phyloP scores from a whole-genome alignment of 2,888 invertebrate species.

The Troilus luridus region DNA sequence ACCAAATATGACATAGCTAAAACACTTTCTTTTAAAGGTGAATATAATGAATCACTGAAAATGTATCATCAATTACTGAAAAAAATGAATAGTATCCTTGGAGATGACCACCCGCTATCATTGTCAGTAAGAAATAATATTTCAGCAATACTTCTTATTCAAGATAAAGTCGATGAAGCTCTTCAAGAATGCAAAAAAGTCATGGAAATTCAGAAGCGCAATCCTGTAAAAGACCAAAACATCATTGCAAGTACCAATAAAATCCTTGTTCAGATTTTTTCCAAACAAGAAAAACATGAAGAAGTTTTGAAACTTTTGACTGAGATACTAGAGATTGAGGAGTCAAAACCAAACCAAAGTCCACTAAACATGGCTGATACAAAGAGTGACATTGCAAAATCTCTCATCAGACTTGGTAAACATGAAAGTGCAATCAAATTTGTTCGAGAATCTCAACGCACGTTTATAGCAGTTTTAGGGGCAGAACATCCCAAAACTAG shows the following conservation, averaged over 20 bases:
- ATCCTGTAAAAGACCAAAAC: neutral
- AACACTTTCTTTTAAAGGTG: neutral
- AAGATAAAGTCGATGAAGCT: neutral
- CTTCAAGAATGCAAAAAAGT: neutral
- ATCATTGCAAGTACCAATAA: neutral
- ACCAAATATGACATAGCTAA: neutral
- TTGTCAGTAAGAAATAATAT: neutral
- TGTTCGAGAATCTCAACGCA: neutral
- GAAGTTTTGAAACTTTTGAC: slow-evolving; percentile 31
- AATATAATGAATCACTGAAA: neutral
- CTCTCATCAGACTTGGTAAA: neutral
- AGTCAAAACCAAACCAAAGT: neutral
- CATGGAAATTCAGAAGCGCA: neutral
- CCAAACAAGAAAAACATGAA: slow-evolving; percentile 2
- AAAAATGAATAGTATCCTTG: neutral
- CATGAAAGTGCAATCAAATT: neutral
- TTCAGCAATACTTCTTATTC: neutral
- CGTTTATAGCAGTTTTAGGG: neutral
- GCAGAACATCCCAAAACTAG: neutral
- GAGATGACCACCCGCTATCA: neutral
- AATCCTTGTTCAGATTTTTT: neutral
- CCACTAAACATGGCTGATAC: neutral
- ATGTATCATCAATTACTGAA: slow-evolving; percentile 10
- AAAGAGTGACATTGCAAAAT: neutral
- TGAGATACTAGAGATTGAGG: neutral